These are phyloP conservation scores for Salmo trutta DNA, from an alignment of 2,797 vertebrate species.

Conservation along the genomic window DNA sequence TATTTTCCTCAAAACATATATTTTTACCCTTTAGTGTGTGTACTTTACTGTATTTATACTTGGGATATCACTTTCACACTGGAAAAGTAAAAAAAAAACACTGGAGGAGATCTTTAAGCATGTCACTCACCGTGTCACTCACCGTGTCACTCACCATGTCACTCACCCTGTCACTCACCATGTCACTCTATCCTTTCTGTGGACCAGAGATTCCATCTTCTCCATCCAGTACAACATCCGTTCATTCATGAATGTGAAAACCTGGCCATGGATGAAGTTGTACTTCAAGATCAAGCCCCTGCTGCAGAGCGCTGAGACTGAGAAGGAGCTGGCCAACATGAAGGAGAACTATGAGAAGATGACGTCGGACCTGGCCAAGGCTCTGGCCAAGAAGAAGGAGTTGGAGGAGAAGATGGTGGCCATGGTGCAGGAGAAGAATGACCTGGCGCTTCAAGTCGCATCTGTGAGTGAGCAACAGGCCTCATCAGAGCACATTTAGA, in stretches of 20 bases:
- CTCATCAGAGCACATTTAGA: too few species aligned
- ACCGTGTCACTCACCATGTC: too few species aligned
- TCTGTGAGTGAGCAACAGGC: not conserved
- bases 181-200: not conserved
- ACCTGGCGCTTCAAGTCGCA: not conserved
- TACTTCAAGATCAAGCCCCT: slow-evolving; percentile 83
- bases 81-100: too few species aligned
- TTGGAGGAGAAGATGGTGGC: not conserved
- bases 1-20: too few species aligned
- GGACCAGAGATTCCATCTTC: not conserved
- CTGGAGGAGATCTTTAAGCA: too few species aligned
- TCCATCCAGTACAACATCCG: slow-evolving; percentile 79
- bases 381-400: not conserved
- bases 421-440: not conserved
- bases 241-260: slow-evolving; percentile 80
- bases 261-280: slow-evolving; percentile 84
- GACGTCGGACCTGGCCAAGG: too few species aligned
- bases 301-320: slow-evolving; percentile 77
- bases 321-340: slow-evolving; percentile 51
- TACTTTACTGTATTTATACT: too few species aligned
- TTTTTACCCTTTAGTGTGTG: too few species aligned
- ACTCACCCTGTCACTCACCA: too few species aligned
- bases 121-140: too few species aligned
- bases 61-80: too few species aligned
- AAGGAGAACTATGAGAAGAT: too few species aligned